Conservation (phyloP, 1,140 invertebrate species). For the Drosophila tristis region DNA sequence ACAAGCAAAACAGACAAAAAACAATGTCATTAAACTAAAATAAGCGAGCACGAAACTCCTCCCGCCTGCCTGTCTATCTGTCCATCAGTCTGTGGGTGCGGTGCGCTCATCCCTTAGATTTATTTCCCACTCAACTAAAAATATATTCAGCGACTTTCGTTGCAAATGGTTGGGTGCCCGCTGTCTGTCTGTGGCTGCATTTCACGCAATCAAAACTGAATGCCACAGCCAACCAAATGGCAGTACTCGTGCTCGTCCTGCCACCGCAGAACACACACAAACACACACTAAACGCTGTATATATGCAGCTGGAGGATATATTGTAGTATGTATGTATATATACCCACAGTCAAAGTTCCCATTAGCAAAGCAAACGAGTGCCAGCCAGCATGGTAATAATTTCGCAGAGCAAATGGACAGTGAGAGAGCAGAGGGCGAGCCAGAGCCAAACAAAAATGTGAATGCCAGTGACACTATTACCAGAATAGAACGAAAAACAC, state of each 20-base stretch:
- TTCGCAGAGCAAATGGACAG: slow-evolving; percentile 30
- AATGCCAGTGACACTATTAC: slow-evolving; percentile 36
- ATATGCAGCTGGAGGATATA: slow-evolving; percentile 12
- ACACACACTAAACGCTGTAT: slow-evolving; percentile 18
- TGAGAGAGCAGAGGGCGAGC: slow-evolving; percentile 21
- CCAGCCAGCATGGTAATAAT: slow-evolving; percentile 43
- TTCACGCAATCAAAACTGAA: slow-evolving; percentile 70
- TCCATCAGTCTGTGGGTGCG: slow-evolving; percentile 5
- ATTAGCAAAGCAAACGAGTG: slow-evolving; percentile 33
- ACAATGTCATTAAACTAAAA: slow-evolving; percentile 70
- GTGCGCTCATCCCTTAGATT: slow-evolving; percentile 1
- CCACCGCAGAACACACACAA: background rate
- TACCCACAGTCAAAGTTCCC: slow-evolving; percentile 68
- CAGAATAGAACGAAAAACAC: slow-evolving; percentile 11
- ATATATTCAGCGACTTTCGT: slow-evolving; percentile 60
- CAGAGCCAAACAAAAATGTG: slow-evolving; percentile 26
- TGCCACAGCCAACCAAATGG: slow-evolving; percentile 51
- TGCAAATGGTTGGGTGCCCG: background rate
- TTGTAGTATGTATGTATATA: background rate
- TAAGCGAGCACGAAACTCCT: slow-evolving; percentile 38
- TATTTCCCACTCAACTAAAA: slow-evolving; percentile 36
- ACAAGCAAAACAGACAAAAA: slow-evolving; percentile 59
- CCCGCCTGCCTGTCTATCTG: background rate
- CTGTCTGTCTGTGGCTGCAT: slow-evolving; percentile 55
- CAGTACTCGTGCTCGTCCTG: background rate